phyloP scores from a whole-genome alignment of 2,888 invertebrate species.

The Bombylius discolor region DNA sequence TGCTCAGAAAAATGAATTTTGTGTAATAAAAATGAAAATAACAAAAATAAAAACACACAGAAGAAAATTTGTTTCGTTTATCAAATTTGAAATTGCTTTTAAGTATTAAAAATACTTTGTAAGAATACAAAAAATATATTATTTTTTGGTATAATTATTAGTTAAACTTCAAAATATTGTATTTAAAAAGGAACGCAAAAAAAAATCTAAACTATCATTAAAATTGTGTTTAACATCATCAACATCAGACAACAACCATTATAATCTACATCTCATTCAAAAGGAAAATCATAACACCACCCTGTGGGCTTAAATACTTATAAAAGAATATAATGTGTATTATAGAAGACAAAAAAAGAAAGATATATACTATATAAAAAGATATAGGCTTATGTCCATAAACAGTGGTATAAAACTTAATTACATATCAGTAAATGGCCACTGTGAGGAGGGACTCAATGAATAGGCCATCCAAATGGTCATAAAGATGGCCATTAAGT shows the following conservation, averaged over 20 bases:
- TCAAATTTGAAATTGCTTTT: too few species aligned
- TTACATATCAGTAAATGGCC: conserved; percentile 13
- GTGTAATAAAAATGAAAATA: too few species aligned
- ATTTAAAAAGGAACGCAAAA: too few species aligned
- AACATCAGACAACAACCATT: too few species aligned
- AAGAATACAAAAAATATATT: too few species aligned
- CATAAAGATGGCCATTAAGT: conserved; percentile 14
- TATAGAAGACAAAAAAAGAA: not conserved
- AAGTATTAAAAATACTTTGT: too few species aligned
- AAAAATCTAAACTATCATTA: too few species aligned
- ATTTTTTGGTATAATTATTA: not conserved
- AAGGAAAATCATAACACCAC: not conserved
- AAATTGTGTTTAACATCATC: too few species aligned
- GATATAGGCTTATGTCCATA: conserved; percentile 7
- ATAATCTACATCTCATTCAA: not conserved
- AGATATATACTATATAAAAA: not conserved
- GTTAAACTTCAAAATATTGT: not conserved
- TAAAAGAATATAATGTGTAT: not conserved
- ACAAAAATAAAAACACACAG: too few species aligned
- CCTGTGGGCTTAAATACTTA: not conserved
- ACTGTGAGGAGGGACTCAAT: conserved; percentile 8
- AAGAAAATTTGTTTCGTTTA: too few species aligned
- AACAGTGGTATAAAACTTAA: conserved; percentile 13
- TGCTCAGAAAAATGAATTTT: not conserved
- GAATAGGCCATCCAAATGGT: conserved; percentile 9